Evolutionary conservation across 2,113 vertebrate genomes (phyloP).

Genomic region (Cyphotilapia sp.): DNA sequence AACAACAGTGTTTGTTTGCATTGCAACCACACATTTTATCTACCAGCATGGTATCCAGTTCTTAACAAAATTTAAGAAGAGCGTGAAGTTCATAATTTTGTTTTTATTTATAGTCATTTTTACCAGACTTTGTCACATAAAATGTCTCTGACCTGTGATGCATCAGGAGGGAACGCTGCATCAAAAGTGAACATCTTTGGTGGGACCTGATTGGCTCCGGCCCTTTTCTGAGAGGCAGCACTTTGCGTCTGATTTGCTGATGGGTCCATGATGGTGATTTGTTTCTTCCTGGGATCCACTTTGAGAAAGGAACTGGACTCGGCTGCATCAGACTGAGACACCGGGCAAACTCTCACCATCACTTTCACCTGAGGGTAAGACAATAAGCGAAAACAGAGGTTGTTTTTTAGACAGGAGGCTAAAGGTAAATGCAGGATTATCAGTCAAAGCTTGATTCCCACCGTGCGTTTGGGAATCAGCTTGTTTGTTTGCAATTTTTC

Average conservation of each 20-base stretch:
- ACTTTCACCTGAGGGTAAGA: slow-evolving; percentile 84
- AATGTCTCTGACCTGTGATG: slow-evolving; percentile 82
- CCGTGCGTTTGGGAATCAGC: background rate
- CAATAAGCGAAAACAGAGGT: background rate
- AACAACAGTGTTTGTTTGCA: background rate
- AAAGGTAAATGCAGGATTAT: background rate
- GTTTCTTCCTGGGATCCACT: slow-evolving; percentile 93
- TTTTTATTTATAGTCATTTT: background rate
- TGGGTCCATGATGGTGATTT: slow-evolving; percentile 91
- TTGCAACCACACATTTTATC: background rate
- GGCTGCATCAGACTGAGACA: slow-evolving; percentile 72
- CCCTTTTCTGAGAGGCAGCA: slow-evolving; percentile 79
- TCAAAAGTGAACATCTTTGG: slow-evolving; percentile 99
- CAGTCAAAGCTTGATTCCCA: background rate
- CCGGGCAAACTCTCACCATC: slow-evolving; percentile 92
- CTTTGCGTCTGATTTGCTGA: slow-evolving; percentile 74
- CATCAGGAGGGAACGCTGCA: slow-evolving; percentile 90
- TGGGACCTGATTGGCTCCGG: slow-evolving; percentile 81
- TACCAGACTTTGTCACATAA: background rate
- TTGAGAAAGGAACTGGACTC: slow-evolving; percentile 96
- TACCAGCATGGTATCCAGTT: background rate
- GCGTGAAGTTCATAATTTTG: background rate
- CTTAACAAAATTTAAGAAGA: background rate
- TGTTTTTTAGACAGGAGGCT: background rate
- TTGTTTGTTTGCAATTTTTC: background rate